Percentiles rank a stretch among this genome's conserved stretches.
Conservation (phyloP, 2,113 vertebrate species). For the Indicator indicator region DNA sequence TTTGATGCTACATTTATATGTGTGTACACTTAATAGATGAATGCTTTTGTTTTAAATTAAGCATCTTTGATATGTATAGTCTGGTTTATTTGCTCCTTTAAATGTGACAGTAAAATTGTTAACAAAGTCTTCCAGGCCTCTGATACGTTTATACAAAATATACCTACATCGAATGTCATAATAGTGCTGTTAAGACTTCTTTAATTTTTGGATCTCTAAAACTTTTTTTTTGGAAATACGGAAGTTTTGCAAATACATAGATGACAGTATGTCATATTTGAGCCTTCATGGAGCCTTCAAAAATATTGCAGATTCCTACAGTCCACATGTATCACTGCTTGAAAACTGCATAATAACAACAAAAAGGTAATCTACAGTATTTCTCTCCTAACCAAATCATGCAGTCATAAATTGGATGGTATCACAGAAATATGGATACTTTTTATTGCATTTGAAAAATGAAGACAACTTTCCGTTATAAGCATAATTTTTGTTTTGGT, state of each 20-base stretch:
- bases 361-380: neutral
- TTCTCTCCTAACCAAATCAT: neutral
- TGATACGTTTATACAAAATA: neutral
- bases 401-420: neutral
- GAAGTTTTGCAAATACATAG: neutral
- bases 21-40: neutral
- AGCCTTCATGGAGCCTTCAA: neutral
- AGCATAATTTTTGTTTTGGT: neutral
- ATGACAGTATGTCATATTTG: neutral
- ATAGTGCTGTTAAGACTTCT: neutral
- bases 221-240: neutral
- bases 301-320: neutral
- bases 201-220: neutral
- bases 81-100: neutral
- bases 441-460: neutral
- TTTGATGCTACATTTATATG: neutral
- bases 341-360: neutral
- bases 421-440: neutral
- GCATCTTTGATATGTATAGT: neutral
- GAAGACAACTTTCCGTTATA: neutral
- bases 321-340: neutral
- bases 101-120: neutral
- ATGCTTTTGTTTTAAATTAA: neutral
- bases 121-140: neutral
- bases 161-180: neutral